Evolutionary conservation across 2,797 vertebrate species (phyloP), one percentile per base, ranked within the genome.

Genomic region (Phrynocephalus vlangalii): DNA sequence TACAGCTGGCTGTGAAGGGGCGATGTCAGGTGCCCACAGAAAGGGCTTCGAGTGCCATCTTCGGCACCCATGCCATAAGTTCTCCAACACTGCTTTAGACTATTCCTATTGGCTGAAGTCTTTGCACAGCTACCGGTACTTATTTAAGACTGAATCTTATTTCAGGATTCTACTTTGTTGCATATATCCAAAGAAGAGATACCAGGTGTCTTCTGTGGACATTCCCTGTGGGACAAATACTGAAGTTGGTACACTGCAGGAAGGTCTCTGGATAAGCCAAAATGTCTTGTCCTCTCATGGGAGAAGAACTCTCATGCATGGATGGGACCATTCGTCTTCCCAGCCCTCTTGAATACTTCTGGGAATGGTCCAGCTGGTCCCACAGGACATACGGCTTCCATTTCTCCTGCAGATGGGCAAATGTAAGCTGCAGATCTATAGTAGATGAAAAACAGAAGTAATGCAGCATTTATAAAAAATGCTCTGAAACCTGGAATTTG

Each of bases 391-490:
- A 28, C 0, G 0, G 84, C 22, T 0, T n/a, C 48, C 66, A 60
- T 76, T 4, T 71, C 71, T 75, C 33, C 50, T 72, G 0, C 67
- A 75, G 28, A 24, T 81, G 2, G 72, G 15, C 78, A 87, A 87
- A 91, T 91, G 30, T 0, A 75, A 16, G 1, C 44, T 84, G 52
- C 1, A 48, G 72, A 15, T 84, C 52, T 85, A 80, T 28, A 80
- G 13, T 44, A 85, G 81, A 86, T 70, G 15, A 84, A 3, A 22
- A 66, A 18, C 1, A 79, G 78, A 86, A 90, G 63, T 77, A 89
- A 93, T n/a, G 7, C 2, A 68, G 2, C 2, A 85, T 28, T 93
- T 89, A n/a, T 30, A 92, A 89, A 68, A 83, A 91, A 30, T 5
- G 28, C 44, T 83, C 4, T 85, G 20, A 86, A 90, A 78, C 28